Conservation (phyloP, 2,113 vertebrate species). For the Pao palembangensis region DNA sequence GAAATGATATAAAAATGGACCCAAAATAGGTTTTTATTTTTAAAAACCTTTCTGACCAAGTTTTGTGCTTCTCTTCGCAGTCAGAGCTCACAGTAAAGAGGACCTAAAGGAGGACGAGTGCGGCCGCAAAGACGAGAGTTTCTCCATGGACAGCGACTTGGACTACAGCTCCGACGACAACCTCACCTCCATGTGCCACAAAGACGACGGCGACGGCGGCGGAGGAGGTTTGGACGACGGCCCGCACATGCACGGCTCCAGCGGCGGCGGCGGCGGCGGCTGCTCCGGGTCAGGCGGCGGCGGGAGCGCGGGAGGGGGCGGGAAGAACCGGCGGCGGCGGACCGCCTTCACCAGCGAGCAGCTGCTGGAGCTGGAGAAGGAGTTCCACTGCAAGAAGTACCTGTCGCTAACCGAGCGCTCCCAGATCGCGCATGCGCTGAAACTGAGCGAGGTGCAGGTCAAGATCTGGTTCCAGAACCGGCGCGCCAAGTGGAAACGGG, state of each 20-base stretch:
- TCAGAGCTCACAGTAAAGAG: slow-evolving; percentile 79
- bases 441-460: slow-evolving; percentile 98
- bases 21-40: too few relatives aligned
- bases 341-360: slow-evolving; percentile 99
- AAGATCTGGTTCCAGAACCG: slow-evolving; percentile 99
- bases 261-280: slow-evolving; percentile 16
- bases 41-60: not conserved
- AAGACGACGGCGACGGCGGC: slow-evolving; percentile 75
- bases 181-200: slow-evolving; percentile 80
- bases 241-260: slow-evolving; percentile 56
- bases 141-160: slow-evolving; percentile 96
- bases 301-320: slow-evolving; percentile 78
- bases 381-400: slow-evolving; percentile 99
- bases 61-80: slow-evolving; percentile 46
- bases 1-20: too few relatives aligned
- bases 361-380: slow-evolving; percentile 97
- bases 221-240: slow-evolving; percentile 76
- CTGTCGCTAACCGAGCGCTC: slow-evolving; percentile 96
- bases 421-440: slow-evolving; percentile 96
- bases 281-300: slow-evolving; percentile 41
- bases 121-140: slow-evolving; percentile 87
- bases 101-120: slow-evolving; percentile 85
- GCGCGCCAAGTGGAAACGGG: slow-evolving; percentile 97
- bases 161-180: slow-evolving; percentile 99
- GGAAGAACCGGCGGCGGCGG: slow-evolving; percentile 90